Evolutionary conservation across 2,888 invertebrate genomes (phyloP).

Genomic region (Parnassius smintheus): DNA sequence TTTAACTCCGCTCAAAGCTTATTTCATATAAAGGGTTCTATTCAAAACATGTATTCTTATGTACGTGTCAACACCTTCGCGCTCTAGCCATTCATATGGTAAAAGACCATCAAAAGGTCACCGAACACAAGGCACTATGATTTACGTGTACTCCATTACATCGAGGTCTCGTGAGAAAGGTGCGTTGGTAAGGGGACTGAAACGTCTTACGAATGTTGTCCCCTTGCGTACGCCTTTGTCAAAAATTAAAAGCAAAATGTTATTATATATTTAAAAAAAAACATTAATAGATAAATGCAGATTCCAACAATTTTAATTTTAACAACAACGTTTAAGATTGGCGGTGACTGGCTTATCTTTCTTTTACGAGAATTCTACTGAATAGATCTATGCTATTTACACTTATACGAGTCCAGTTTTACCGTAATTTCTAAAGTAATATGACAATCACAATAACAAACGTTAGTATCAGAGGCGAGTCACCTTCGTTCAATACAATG

Average conservation of each 20-base stretch:
- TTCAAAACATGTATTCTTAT: conserved; percentile 65
- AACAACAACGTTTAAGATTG: background rate
- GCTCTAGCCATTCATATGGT: conserved; percentile 74
- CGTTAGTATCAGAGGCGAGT: too few species aligned
- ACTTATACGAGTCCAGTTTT: too few species aligned
- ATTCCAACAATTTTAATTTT: background rate
- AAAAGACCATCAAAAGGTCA: conserved; percentile 69
- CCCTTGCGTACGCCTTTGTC: conserved; percentile 18
- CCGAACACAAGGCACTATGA: conserved; percentile 67
- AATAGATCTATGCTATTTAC: too few species aligned
- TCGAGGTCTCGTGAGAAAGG: conserved; percentile 76
- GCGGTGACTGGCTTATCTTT: background rate
- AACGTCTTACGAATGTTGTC: conserved; percentile 60
- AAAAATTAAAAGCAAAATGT: conserved; percentile 8
- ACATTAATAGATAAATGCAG: conserved; percentile 11
- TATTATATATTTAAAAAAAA: conserved; percentile 8
- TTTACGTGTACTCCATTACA: conserved; percentile 72
- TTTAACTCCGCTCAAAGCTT: conserved; percentile 14
- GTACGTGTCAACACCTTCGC: conserved; percentile 71
- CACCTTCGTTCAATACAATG: too few species aligned
- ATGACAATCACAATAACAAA: too few species aligned
- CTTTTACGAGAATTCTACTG: too few species aligned
- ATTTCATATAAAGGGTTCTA: conserved; percentile 31
- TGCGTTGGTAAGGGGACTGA: conserved; percentile 52
- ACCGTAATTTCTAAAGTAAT: too few species aligned